phyloP scores from a whole-genome alignment of 2,113 vertebrate genomes.

The Nycticorax nycticorax region DNA sequence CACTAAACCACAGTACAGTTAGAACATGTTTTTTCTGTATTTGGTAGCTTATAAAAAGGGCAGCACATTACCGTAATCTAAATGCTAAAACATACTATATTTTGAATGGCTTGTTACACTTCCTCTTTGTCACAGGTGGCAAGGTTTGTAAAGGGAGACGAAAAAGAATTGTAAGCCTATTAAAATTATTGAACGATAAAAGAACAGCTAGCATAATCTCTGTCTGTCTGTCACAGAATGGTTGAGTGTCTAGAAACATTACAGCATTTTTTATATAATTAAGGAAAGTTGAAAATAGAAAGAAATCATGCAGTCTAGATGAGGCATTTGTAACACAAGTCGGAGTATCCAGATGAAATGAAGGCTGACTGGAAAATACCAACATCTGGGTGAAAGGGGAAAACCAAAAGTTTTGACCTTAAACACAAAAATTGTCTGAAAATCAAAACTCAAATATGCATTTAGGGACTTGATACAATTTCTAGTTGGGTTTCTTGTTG shows the following conservation, averaged over 20 bases:
- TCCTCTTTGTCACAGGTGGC: background rate
- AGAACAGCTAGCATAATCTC: background rate
- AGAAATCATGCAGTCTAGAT: background rate
- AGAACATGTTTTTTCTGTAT: background rate
- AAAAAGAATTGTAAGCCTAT: background rate
- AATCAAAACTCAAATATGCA: background rate
- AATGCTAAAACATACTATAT: background rate
- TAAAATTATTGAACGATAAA: background rate
- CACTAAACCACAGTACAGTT: background rate
- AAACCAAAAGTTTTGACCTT: background rate
- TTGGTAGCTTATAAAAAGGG: background rate
- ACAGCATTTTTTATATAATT: background rate
- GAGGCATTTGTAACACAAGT: background rate
- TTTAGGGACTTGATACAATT: background rate
- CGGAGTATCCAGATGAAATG: background rate
- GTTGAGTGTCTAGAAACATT: background rate
- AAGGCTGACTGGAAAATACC: background rate
- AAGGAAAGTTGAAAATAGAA: background rate
- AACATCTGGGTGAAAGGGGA: background rate
- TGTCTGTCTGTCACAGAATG: background rate
- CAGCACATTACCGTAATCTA: background rate
- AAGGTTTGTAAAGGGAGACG: background rate
- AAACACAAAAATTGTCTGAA: background rate
- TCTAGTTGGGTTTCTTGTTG: background rate
- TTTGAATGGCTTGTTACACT: background rate